These are phyloP conservation scores for Trypoxylus dichotomus DNA, from an alignment of 1,140 invertebrate genomes.

Conservation along the genomic window DNA sequence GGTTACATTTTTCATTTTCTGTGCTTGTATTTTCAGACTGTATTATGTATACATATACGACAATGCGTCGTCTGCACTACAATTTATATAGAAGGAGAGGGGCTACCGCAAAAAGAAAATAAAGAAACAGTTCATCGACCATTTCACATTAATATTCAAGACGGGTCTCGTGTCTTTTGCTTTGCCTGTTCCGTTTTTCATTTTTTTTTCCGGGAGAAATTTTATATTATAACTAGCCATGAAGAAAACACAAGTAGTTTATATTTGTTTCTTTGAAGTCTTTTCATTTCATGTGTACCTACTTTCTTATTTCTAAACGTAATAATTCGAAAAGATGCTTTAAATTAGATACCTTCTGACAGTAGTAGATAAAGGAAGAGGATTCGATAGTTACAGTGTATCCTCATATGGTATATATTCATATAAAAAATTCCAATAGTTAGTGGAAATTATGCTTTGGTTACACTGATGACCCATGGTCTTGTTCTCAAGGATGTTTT, in stretches of 20 bases:
- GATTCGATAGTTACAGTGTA: no score
- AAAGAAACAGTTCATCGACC: constrained; percentile 29
- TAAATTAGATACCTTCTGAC: no score
- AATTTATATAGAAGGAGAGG: constrained; percentile 21
- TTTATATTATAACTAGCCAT: constrained; percentile 22
- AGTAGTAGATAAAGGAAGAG: no score
- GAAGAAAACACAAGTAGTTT: not conserved
- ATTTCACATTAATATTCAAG: constrained; percentile 28
- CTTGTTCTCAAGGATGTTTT: no score
- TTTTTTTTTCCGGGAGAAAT: constrained; percentile 19
- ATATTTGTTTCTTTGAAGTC: not conserved
- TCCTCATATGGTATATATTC: no score
- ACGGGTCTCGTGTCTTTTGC: constrained; percentile 25
- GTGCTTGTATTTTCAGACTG: not conserved
- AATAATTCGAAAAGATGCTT: no score
- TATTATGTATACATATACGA: not conserved
- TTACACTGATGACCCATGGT: no score
- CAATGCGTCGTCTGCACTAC: not conserved
- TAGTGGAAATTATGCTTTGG: no score
- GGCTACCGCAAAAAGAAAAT: constrained; percentile 9
- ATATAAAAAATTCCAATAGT: no score
- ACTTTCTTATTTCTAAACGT: not conserved
- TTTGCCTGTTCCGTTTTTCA: constrained; percentile 1
- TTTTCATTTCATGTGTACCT: not conserved
- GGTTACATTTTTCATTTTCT: not conserved